Evolutionary conservation across 1,140 invertebrate genomes (phyloP), one percentile per base, ranked within the genome.

Genomic region (Hycleus cichorii): DNA sequence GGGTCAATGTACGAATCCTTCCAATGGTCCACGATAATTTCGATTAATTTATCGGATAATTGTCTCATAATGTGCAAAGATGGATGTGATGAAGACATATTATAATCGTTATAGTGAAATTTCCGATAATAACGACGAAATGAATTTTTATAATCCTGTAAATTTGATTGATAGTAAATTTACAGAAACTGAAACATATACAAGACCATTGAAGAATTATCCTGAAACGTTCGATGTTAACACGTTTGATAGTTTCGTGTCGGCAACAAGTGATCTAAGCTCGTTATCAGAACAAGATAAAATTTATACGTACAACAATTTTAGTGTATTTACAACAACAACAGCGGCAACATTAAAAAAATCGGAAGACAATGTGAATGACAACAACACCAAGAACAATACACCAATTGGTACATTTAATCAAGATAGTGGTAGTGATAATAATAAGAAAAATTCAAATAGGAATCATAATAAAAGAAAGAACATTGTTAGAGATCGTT

Each of bases 171-270:
- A 32, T 32, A 7, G 4, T 32, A 32, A 32, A 44, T 61, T 57
- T 27, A 57, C 52, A 9, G 50, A 57, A 57, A 54, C 51, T 4
- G 59, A 61, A 48, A 54, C 56, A 10, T 49, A 54, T 4, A 42
- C 40, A n/a, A n/a, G 9, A 42, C 40, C 9, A 42, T n/a, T 42
- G 11, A 42, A 42, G 2, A 42, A 42, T 42, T n/a, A 42, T 42
- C 60, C 60, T 1, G 66, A 68, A 26, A 38, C 55, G n/a, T 64
- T 7, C 9, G 66, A 68, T 49, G 60, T 57, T 18, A 68, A 62
- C 46, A 68, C 66, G 26, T 65, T 62, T 58, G 66, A 68, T 49
- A 66, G 64, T 43, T 64, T 63, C 47, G 45, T 63, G 8, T 65
- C 64, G 1, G 45, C 40, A 27, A 50, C 65, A 12, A 62, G 52